A percentile compares a stretch with the other conserved stretches of the same genome.
phyloP scores from a whole-genome alignment of 2,888 invertebrate species.

The Campopleginae sp. region DNA sequence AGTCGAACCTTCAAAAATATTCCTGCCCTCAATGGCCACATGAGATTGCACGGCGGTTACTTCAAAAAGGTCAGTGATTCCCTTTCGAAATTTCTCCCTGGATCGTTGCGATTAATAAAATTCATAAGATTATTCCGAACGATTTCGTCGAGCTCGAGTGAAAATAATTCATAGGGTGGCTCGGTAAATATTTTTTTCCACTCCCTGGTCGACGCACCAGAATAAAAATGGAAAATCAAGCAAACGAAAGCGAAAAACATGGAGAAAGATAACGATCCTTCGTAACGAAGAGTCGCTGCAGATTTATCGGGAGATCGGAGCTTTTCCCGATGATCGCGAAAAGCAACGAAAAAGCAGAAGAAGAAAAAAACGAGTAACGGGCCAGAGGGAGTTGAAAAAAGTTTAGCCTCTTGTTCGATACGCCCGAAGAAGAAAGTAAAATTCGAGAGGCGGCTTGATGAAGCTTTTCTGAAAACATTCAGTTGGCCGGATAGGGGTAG shows the following conservation, averaged over 20 bases:
- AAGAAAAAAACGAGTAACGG: conserved; percentile 50
- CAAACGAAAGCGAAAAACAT: neutral
- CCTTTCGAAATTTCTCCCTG: neutral
- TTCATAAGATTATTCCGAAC: neutral
- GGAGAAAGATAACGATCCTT: neutral
- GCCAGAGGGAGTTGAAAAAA: conserved; percentile 65
- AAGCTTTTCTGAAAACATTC: conserved; percentile 38
- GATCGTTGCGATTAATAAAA: neutral
- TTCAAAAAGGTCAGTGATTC: conserved; percentile 93
- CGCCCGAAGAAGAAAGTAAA: conserved; percentile 26
- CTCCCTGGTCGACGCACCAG: neutral
- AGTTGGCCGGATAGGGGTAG: conserved; percentile 1
- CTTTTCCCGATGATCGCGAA: conserved; percentile 21
- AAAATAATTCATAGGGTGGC: neutral
- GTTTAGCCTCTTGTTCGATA: conserved; percentile 66
- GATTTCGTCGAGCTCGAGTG: neutral
- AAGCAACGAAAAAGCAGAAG: conserved; percentile 2
- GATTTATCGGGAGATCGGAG: conserved; percentile 12
- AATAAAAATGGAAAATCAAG: neutral
- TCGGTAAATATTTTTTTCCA: neutral
- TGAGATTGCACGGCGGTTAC: conserved; percentile 98
- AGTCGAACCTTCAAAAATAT: conserved; percentile 98
- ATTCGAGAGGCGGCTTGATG: conserved; percentile 48
- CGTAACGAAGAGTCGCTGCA: conserved; percentile 65
- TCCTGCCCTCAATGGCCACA: conserved; percentile 98